Evolutionary conservation across 2,797 vertebrate species (phyloP).

Genomic region (Falco concolor): DNA sequence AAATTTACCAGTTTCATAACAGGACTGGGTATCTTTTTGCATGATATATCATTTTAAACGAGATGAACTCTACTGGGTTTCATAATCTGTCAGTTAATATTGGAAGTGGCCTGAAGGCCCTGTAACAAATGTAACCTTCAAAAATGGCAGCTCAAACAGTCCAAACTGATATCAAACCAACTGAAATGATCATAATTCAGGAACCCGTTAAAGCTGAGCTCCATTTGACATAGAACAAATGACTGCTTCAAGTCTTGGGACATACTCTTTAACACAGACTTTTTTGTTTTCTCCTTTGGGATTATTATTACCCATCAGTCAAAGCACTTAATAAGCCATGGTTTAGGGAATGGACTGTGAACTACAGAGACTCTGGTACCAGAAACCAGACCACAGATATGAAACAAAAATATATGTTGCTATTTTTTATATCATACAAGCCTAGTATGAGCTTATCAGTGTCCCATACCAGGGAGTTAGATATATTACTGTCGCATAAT

Average conservation of each 20-base stretch:
- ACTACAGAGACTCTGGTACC: background rate
- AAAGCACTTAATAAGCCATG: background rate
- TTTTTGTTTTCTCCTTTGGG: background rate
- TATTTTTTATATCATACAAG: background rate
- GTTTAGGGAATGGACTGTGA: background rate
- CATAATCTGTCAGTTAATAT: conserved; percentile 32
- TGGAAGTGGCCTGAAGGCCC: conserved; percentile 21
- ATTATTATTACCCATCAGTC: background rate
- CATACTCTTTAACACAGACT: background rate
- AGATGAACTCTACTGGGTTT: conserved; percentile 4
- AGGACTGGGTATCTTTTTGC: background rate
- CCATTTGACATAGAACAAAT: background rate
- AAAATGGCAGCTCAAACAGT: conserved; percentile 2
- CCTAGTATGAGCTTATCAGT: background rate
- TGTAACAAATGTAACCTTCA: conserved; percentile 33
- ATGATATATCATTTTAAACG: background rate
- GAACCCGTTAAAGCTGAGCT: background rate
- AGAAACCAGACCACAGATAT: background rate
- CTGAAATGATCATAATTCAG: background rate
- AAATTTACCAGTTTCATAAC: background rate
- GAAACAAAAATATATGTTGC: background rate
- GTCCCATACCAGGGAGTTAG: background rate
- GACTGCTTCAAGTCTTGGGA: background rate
- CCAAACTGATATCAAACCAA: background rate
- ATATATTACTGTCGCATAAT: background rate